Conservation (phyloP, 2,113 vertebrate species). For the Brachyistius frenatus region DNA sequence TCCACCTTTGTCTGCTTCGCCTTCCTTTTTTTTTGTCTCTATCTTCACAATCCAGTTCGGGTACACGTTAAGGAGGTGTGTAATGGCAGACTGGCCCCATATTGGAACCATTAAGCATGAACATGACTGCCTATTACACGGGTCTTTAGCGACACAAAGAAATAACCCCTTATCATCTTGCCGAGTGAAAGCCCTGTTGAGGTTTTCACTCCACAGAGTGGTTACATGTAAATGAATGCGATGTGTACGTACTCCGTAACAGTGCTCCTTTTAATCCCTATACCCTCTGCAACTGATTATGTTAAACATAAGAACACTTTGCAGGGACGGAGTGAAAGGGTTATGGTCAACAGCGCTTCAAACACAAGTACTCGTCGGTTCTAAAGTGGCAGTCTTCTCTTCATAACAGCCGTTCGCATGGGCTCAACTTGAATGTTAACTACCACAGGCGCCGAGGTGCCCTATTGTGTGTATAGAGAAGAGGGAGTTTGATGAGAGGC, state of each 20-base stretch:
- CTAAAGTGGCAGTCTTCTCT: constrained; percentile 32
- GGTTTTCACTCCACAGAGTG: constrained; percentile 24
- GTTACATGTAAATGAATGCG: constrained; percentile 40
- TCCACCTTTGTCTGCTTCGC: constrained; percentile 4
- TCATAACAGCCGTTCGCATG: constrained; percentile 43
- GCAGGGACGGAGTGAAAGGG: constrained; percentile 34
- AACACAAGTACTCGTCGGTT: constrained; percentile 8
- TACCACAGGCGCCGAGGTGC: neutral
- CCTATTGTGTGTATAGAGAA: constrained; percentile 58
- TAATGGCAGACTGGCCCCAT: constrained; percentile 29
- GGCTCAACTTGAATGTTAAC: constrained; percentile 46
- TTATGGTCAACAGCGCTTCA: constrained; percentile 57
- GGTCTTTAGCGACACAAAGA: constrained; percentile 56
- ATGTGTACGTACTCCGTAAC: constrained; percentile 20
- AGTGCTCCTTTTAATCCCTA: constrained; percentile 2
- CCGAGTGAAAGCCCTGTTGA: neutral
- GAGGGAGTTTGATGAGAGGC: constrained; percentile 51
- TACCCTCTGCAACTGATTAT: constrained; percentile 24
- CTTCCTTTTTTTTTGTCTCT: constrained; percentile 10
- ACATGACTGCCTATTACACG: constrained; percentile 45
- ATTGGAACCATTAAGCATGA: constrained; percentile 50
- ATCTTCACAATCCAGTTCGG: neutral
- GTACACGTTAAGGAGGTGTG: constrained; percentile 31
- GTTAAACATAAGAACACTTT: constrained; percentile 35
- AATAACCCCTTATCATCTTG: constrained; percentile 41